Conservation (phyloP, 1,140 invertebrate species). For the Caenorhabditis briggsae region DNA sequence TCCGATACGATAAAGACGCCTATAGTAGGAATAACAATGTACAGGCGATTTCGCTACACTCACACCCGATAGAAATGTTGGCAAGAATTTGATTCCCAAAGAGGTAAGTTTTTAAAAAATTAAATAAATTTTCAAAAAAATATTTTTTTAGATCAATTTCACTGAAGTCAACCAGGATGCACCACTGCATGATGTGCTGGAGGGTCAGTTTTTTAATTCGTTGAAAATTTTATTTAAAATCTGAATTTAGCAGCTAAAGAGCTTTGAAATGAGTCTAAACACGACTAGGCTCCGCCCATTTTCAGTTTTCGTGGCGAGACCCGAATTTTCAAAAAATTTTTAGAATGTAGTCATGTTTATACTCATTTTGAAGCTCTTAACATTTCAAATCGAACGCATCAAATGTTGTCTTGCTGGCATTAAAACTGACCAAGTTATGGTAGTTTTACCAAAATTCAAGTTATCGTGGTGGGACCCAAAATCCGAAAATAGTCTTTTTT, state of each 20-base stretch:
- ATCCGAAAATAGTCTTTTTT: too few relatives aligned
- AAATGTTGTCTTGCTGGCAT: too few relatives aligned
- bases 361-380: neutral
- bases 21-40: conserved; percentile 71
- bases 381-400: too few relatives aligned
- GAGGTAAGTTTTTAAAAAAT: conserved; percentile 66
- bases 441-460: neutral
- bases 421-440: too few relatives aligned
- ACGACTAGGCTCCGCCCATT: too few relatives aligned
- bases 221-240: neutral
- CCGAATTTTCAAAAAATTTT: conserved; percentile 6
- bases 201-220: conserved; percentile 14
- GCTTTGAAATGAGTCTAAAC: too few relatives aligned
- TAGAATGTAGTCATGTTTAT: too few relatives aligned
- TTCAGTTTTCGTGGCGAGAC: neutral
- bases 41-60: conserved; percentile 68
- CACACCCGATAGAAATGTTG: conserved; percentile 69
- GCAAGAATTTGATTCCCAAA: conserved; percentile 74
- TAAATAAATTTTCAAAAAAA: conserved; percentile 4
- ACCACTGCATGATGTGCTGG: conserved; percentile 67
- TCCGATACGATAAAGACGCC: conserved; percentile 74
- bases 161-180: conserved; percentile 71
- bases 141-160: conserved; percentile 73
- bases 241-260: neutral
- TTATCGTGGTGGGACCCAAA: conserved; percentile 19